A percentile compares a stretch with the other conserved stretches of the same genome.
phyloP scores from a whole-genome alignment of 1,140 invertebrate genomes.

The Amphibalanus amphitrite region DNA sequence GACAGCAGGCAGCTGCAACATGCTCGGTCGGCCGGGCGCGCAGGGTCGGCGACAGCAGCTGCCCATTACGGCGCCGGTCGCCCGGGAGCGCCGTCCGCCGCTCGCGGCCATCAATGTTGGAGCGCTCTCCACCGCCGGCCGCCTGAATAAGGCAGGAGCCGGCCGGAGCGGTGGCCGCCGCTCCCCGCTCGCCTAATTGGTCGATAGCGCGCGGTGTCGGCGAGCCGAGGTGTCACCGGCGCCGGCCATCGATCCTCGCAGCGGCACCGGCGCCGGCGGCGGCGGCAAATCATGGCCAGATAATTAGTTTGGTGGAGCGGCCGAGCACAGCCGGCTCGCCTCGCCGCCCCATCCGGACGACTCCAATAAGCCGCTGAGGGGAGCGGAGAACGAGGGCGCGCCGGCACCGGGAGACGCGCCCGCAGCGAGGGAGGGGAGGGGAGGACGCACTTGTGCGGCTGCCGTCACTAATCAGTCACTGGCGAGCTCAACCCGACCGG shows the following conservation, averaged over 20 bases:
- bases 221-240: neutral
- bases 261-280: too few relatives aligned
- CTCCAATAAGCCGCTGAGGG: neutral
- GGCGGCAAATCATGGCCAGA: neutral
- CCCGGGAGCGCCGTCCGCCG: too few relatives aligned
- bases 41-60: neutral
- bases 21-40: neutral
- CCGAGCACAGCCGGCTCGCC: too few relatives aligned
- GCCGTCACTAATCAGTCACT: neutral
- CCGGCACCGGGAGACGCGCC: too few relatives aligned
- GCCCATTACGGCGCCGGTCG: neutral
- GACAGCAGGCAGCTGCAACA: neutral
- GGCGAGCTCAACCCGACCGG: too few relatives aligned
- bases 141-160: neutral
- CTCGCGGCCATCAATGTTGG: neutral
- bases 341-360: too few relatives aligned
- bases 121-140: neutral
- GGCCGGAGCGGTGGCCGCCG: too few relatives aligned
- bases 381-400: too few relatives aligned
- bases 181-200: neutral
- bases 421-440: neutral
- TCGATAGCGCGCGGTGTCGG: neutral
- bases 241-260: neutral
- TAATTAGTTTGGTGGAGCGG: neutral
- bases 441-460: neutral